Base-by-base conservation (phyloP, 2,113 vertebrate genomes). In the Daubentonia madagascariensis region DNA sequence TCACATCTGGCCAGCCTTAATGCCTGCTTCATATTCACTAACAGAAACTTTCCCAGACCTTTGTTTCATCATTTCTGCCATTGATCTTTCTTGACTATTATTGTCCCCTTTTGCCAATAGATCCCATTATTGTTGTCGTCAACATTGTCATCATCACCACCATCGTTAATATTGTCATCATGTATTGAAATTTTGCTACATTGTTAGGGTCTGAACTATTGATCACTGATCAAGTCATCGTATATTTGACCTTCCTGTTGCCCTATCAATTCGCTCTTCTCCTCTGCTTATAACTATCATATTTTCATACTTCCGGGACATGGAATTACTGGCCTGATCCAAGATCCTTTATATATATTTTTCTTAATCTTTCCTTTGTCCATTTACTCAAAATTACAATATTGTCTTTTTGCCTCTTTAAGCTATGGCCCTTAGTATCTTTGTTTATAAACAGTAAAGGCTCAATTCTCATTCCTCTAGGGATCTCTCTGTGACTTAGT, bases 391-490 rank as follows among this genome's bases (percentile, higher is more conserved):
- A 81, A 86, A 89, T 78, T 70, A 32, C 4, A 68, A 4, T 65
- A 18, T 72, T 48, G 3, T 57, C 65, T 40, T 95, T 92, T 93
- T 96, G 50, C 52, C 40, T 80, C 5, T 35, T 59, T 84, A 91
- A 93, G 63, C 70, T 89, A 67, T 17, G 28, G 6, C 17, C 43
- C 43, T 97, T 57, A 80, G 85, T n/a, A 85, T 85, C 52, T 84
- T 95, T 86, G 57, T 85, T 96, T 94, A 80, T 88, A 61, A 79
- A 73, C 16, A 67, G 40, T 40, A 95, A 79, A 50, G 67, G n/a
- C 23, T 88, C n/a, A 37, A 37, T 32, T 65, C 40, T 59, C 45
- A 61, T 84, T 87, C n/a, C 70, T 80, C 86, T 45, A 35, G 81
- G 78, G 68, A 95, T 83, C 68, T 78, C 30, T 90, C 57, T 92